A percentile compares a stretch with the other conserved stretches of the same genome.
These are phyloP conservation scores for Venusia cambrica DNA, from an alignment of 2,888 invertebrate species.

Conservation along the genomic window DNA sequence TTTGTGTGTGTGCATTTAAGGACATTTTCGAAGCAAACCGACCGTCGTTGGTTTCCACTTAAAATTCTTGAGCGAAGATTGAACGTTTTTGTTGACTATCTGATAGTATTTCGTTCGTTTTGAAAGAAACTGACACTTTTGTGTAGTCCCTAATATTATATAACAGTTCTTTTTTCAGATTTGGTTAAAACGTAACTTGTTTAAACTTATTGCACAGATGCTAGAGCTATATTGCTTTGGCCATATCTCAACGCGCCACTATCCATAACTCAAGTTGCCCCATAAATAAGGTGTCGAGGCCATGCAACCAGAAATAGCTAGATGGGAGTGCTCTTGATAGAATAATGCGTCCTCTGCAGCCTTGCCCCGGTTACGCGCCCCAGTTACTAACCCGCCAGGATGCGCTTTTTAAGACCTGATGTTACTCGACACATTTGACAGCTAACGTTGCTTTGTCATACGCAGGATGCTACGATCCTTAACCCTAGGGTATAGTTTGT, in stretches of 20 bases:
- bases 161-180: too few species aligned
- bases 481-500: neutral
- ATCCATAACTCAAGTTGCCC: slow-evolving; percentile 30
- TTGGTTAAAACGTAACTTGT: too few species aligned
- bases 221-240: slow-evolving; percentile 8
- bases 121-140: slow-evolving; percentile 11
- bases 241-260: slow-evolving; percentile 15
- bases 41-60: slow-evolving; percentile 23
- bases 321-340: slow-evolving; percentile 60
- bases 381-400: slow-evolving; percentile 59
- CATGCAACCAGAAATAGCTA: slow-evolving; percentile 51
- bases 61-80: slow-evolving; percentile 16
- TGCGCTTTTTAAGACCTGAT: slow-evolving; percentile 52
- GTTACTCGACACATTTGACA: slow-evolving; percentile 19
- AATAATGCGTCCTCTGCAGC: slow-evolving; percentile 71
- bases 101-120: slow-evolving; percentile 14
- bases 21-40: slow-evolving; percentile 45
- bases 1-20: slow-evolving; percentile 46
- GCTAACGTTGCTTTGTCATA: slow-evolving; percentile 13
- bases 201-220: too few species aligned
- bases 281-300: slow-evolving; percentile 46
- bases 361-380: slow-evolving; percentile 69
- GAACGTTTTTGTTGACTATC: slow-evolving; percentile 16
- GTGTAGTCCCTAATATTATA: too few species aligned
- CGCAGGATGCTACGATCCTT: slow-evolving; percentile 18